Percentiles rank a stretch among this genome's conserved stretches.
Evolutionary conservation across 2,113 vertebrate species (phyloP).

Genomic region (Lepidothrix coronata): DNA sequence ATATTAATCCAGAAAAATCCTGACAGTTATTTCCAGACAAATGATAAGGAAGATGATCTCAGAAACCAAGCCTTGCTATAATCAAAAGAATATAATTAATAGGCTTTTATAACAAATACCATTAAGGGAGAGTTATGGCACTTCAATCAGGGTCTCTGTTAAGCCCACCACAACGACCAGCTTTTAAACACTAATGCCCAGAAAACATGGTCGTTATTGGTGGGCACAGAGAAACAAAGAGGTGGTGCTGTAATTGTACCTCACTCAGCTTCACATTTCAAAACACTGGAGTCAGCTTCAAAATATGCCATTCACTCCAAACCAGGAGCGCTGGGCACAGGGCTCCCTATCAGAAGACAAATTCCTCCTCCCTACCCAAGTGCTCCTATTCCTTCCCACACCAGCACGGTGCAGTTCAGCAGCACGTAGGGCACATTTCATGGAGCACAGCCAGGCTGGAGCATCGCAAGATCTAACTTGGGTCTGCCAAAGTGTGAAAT

Average conservation of each 20-base stretch:
- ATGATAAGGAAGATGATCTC: background rate
- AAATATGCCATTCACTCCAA: constrained; percentile 41
- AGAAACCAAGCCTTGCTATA: background rate
- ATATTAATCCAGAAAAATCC: background rate
- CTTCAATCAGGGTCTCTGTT: background rate
- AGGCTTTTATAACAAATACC: background rate
- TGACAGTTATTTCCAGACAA: background rate
- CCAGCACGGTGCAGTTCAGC: background rate
- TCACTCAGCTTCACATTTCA: constrained; percentile 46
- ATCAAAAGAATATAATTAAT: background rate
- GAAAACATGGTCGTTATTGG: background rate
- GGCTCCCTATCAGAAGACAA: background rate
- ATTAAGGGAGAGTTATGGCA: background rate
- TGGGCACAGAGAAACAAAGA: constrained; percentile 18
- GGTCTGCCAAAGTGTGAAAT: background rate
- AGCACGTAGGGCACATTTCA: background rate
- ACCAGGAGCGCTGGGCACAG: background rate
- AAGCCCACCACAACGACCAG: background rate
- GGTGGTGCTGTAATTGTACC: constrained; percentile 6
- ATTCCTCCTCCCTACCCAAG: background rate
- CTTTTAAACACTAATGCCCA: background rate
- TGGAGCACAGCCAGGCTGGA: background rate
- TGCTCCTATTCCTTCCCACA: background rate
- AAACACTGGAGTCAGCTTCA: constrained; percentile 20
- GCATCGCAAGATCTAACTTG: background rate